Conservation (phyloP, 2,797 vertebrate species). For the Babyrousa celebensis region DNA sequence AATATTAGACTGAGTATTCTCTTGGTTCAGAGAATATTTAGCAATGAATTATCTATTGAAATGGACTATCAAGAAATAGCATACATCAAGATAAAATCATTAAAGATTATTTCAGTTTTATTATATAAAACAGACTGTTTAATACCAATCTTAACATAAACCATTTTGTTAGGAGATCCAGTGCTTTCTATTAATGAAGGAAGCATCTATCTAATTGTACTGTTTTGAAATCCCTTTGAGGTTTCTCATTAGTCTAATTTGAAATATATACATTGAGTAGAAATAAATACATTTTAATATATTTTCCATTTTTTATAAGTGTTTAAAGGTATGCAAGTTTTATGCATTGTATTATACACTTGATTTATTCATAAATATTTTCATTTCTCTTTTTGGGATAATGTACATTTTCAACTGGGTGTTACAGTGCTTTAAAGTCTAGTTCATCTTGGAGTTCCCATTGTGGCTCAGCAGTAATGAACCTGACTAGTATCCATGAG, state of each 20-base stretch:
- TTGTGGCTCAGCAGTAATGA: no score
- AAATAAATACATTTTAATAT: slow-evolving; percentile 70
- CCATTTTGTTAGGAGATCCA: slow-evolving; percentile 50
- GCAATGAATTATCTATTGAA: slow-evolving; percentile 62
- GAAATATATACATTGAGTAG: slow-evolving; percentile 75
- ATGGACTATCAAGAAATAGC: slow-evolving; percentile 4
- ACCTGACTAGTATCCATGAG: no score
- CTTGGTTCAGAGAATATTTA: background rate
- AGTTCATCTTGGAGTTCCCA: slow-evolving; percentile 44
- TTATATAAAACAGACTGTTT: slow-evolving; percentile 45
- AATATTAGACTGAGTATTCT: slow-evolving; percentile 38
- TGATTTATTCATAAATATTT: slow-evolving; percentile 79
- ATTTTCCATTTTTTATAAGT: slow-evolving; percentile 70
- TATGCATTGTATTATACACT: slow-evolving; percentile 54
- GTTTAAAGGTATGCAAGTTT: slow-evolving; percentile 74
- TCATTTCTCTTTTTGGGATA: slow-evolving; percentile 69
- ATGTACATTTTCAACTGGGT: background rate
- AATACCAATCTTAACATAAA: slow-evolving; percentile 58
- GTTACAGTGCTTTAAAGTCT: slow-evolving; percentile 63
- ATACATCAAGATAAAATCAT: slow-evolving; percentile 67
- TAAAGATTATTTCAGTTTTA: slow-evolving; percentile 73
- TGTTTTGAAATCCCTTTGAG: slow-evolving; percentile 76
- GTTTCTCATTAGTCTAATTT: slow-evolving; percentile 80
- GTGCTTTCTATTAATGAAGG: slow-evolving; percentile 34
- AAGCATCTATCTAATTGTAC: slow-evolving; percentile 72